Evolutionary conservation across 35 echinoderm and acorn worm genomes (phyloP).

Genomic region (Eucidaris tribuloides): DNA sequence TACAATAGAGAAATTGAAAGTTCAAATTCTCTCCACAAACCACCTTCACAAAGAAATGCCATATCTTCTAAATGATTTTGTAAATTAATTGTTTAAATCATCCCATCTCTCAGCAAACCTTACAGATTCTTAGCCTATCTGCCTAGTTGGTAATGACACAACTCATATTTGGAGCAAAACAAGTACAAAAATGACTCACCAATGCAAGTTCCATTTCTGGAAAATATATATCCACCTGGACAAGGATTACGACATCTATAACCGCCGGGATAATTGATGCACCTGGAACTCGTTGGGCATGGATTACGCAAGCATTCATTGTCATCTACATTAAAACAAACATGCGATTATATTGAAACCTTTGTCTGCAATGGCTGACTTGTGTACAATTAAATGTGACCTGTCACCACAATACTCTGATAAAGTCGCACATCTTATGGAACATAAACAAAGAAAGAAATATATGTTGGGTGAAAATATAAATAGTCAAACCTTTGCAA

Average conservation of each 20-base stretch:
- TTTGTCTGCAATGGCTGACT: not conserved
- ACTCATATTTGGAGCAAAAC: not conserved
- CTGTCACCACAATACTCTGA: too few species aligned
- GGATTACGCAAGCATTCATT: conserved; percentile 58
- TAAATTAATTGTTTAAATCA: not conserved
- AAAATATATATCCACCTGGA: conserved; percentile 1
- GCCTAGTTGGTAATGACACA: not conserved
- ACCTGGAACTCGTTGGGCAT: conserved; percentile 24
- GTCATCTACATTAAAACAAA: conserved; percentile 44
- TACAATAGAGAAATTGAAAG: too few species aligned
- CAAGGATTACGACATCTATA: conserved; percentile 39
- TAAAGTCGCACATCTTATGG: too few species aligned
- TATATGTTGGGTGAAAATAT: too few species aligned
- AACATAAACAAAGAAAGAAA: too few species aligned
- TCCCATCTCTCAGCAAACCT: too few species aligned
- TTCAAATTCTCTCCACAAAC: not conserved
- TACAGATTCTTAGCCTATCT: not conserved
- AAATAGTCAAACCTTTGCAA: too few species aligned
- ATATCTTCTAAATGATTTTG: too few species aligned
- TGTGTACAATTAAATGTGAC: too few species aligned
- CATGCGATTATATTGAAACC: not conserved
- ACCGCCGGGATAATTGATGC: conserved; percentile 29
- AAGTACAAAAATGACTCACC: conserved; percentile 53
- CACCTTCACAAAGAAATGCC: not conserved
- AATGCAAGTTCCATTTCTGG: conserved; percentile 60